Conservation (phyloP, 2,797 vertebrate genomes). For the Pantherophis vulpinus region DNA sequence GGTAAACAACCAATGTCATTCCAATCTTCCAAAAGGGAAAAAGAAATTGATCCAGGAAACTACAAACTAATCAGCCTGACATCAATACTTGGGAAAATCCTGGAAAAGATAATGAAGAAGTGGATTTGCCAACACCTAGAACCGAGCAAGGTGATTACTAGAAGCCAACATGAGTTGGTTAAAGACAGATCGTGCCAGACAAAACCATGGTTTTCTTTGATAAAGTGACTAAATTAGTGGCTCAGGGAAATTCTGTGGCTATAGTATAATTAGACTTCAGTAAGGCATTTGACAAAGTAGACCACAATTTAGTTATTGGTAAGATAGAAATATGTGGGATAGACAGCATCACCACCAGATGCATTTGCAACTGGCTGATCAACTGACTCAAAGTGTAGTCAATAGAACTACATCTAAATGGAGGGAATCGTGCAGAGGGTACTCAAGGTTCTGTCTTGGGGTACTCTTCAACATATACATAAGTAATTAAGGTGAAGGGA, state of each 20-base stretch:
- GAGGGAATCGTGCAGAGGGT: too few species aligned
- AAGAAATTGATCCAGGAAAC: neutral
- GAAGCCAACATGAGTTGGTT: neutral
- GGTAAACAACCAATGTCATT: neutral
- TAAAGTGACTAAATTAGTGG: neutral
- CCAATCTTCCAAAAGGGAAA: neutral
- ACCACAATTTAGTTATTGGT: neutral
- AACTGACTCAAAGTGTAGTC: neutral
- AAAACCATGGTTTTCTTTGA: neutral
- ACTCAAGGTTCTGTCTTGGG: too few species aligned
- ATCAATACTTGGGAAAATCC: neutral
- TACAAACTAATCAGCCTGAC: neutral
- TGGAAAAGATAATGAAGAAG: neutral
- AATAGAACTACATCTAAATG: neutral
- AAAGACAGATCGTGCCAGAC: neutral
- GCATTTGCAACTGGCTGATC: neutral
- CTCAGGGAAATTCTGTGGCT: neutral
- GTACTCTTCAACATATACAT: too few species aligned
- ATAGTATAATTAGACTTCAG: neutral
- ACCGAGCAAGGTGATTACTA: neutral
- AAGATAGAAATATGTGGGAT: neutral
- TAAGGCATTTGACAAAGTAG: neutral
- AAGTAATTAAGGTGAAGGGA: too few species aligned
- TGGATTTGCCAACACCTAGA: neutral
- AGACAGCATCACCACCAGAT: neutral